A percentile compares a stretch with the other conserved stretches of the same genome.
Conservation (phyloP, 2,888 invertebrate species). For the Amphipyra berbera region DNA sequence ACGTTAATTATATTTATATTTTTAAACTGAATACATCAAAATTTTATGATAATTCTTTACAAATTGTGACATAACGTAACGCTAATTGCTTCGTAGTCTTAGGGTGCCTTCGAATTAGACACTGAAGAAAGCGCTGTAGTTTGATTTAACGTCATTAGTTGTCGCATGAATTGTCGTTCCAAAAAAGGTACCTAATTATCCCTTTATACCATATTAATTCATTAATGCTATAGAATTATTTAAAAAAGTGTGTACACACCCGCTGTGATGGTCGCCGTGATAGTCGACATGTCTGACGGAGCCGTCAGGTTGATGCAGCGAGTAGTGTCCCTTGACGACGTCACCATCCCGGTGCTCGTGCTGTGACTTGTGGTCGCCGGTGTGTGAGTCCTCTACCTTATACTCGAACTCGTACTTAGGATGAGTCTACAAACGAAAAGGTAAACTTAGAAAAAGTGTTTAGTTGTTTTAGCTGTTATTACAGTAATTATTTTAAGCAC, state of each 20-base stretch:
- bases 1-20: background rate
- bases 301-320: constrained; percentile 85
- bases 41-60: background rate
- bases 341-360: constrained; percentile 86
- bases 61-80: too few relatives aligned
- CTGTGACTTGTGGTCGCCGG: constrained; percentile 86
- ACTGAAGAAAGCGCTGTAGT: too few relatives aligned
- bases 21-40: background rate
- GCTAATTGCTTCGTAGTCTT: too few relatives aligned
- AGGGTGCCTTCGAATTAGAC: too few relatives aligned
- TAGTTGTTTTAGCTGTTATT: background rate
- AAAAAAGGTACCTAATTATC: background rate
- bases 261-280: constrained; percentile 71
- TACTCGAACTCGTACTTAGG: constrained; percentile 88
- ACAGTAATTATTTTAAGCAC: constrained; percentile 3
- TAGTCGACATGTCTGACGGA: constrained; percentile 87
- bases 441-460: background rate
- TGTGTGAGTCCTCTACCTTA: constrained; percentile 87
- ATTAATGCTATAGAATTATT: too few relatives aligned
- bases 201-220: too few relatives aligned
- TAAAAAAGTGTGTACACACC: too few relatives aligned
- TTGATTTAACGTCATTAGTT: too few relatives aligned
- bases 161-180: background rate
- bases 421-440: constrained; percentile 66
- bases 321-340: constrained; percentile 73